Percentiles rank a stretch among this genome's conserved stretches.
phyloP scores from a whole-genome alignment of 2,113 vertebrate species.

The Rhea pennata region DNA sequence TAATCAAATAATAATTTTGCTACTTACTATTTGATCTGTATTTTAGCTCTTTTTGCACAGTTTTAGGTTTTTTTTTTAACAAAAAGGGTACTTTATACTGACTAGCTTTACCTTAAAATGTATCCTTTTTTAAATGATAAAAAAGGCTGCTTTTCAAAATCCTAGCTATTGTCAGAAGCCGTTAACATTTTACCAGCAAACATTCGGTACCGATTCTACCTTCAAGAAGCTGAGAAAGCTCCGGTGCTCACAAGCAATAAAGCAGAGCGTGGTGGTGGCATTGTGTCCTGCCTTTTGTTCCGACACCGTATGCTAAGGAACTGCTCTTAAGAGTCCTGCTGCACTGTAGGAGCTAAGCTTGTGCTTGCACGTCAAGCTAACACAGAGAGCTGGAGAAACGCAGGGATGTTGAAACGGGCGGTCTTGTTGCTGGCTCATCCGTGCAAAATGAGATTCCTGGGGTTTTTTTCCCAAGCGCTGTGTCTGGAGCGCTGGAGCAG shows the following conservation, averaged over 20 bases:
- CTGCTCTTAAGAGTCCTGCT: neutral
- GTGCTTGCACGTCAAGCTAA: neutral
- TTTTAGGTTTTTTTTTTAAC: neutral
- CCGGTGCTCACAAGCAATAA: neutral
- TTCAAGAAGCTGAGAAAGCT: conserved; percentile 44
- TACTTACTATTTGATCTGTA: neutral
- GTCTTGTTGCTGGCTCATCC: neutral
- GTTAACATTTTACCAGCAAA: neutral
- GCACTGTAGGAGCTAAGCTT: neutral
- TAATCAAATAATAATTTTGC: neutral
- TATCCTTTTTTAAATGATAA: neutral
- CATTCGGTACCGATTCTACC: neutral
- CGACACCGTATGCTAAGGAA: conserved; percentile 13
- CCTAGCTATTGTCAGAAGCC: conserved; percentile 15
- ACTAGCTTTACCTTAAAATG: neutral
- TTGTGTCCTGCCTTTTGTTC: conserved; percentile 65
- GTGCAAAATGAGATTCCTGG: neutral
- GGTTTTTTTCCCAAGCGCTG: neutral
- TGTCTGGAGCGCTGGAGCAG: conserved; percentile 15
- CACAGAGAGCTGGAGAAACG: neutral
- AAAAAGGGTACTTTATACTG: neutral
- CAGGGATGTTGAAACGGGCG: neutral
- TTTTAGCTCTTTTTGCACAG: neutral
- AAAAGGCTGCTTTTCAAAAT: neutral
- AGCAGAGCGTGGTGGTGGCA: neutral